phyloP scores from a whole-genome alignment of 1,140 invertebrate species.

The Anagrus nilaparvatae region DNA sequence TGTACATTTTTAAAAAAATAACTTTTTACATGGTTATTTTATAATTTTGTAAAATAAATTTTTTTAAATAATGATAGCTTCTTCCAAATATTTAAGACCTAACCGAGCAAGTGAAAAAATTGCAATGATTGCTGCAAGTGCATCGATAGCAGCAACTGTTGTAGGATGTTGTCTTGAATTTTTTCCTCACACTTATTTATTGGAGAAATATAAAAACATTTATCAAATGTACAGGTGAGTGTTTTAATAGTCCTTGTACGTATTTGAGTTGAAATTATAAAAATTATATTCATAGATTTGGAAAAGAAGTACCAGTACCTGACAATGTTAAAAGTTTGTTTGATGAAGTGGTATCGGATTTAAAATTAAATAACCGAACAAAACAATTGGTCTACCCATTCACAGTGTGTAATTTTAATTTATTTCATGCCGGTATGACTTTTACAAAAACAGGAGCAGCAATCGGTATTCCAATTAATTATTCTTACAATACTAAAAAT shows the following conservation, averaged over 20 bases:
- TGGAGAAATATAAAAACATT: constrained; percentile 42
- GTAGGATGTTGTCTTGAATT: constrained; percentile 2
- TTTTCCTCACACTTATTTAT: constrained; percentile 39
- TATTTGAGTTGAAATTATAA: too few relatives aligned
- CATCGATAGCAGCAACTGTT: neutral
- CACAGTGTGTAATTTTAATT: constrained; percentile 52
- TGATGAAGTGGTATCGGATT: constrained; percentile 42
- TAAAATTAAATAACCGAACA: constrained; percentile 35
- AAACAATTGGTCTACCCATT: constrained; percentile 45
- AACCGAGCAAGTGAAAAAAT: neutral
- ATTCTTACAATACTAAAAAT: constrained; percentile 37
- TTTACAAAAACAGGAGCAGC: constrained; percentile 41
- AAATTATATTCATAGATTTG: constrained; percentile 18
- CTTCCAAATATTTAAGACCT: neutral
- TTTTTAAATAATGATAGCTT: too few relatives aligned
- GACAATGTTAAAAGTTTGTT: constrained; percentile 32
- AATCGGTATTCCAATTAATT: constrained; percentile 56
- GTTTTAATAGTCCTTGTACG: too few relatives aligned
- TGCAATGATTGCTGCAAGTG: neutral
- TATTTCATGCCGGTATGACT: constrained; percentile 44
- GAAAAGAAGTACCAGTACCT: constrained; percentile 35
- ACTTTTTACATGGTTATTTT: neutral
- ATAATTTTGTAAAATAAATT: neutral
- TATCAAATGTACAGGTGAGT: constrained; percentile 45
- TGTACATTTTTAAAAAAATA: neutral